Base-by-base conservation (phyloP, 2,888 invertebrate species). In the Drosophila percnosoma region DNA sequence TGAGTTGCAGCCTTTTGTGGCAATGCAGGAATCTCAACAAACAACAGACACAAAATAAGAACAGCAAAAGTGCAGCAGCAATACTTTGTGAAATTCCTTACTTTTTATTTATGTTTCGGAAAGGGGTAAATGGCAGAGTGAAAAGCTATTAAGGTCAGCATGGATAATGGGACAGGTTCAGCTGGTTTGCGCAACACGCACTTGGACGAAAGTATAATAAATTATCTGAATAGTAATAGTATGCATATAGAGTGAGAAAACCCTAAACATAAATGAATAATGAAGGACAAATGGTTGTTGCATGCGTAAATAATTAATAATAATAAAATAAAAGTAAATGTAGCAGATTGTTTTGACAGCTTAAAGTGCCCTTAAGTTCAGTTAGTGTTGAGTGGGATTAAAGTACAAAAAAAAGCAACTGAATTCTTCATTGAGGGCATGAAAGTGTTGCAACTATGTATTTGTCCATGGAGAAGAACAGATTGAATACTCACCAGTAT, bases 1-100 rank as follows among this genome's bases (percentile, higher is more conserved):
- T 82, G 73, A 78, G 78, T 87, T 85, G 66, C 65, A 59, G 73
- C 63, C 83, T 82, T 69, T 82, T 69, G 58, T n/a, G 66, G 55
- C 27, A 31, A 34, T 49, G 36, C 54, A 49, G 52, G 6, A 49
- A 67, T n/a, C 40, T 42, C 66, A 51, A 11, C 18, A n/a, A 52
- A 67, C 65, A 65, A 68, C 58, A 21, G 15, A 10, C 11, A 10
- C 13, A 5, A 66, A 68, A 67, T 38, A 27, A n/a, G 21, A 27
- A 24, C 53, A 24, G 33, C 33, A 33, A 62, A 51, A 27, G 34
- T 18, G n/a, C 13, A 40, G 33, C 63, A 48, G 24, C 2, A 29
- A 29, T 18, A 34, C 18, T 36, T 24, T 34, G 24, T 7, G 5
- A 13, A 33, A 64, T 27, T 38, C 31, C 10, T 61, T 38, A 8